Evolutionary conservation across 1,140 invertebrate genomes (phyloP).

Genomic region (Bombus huntii): DNA sequence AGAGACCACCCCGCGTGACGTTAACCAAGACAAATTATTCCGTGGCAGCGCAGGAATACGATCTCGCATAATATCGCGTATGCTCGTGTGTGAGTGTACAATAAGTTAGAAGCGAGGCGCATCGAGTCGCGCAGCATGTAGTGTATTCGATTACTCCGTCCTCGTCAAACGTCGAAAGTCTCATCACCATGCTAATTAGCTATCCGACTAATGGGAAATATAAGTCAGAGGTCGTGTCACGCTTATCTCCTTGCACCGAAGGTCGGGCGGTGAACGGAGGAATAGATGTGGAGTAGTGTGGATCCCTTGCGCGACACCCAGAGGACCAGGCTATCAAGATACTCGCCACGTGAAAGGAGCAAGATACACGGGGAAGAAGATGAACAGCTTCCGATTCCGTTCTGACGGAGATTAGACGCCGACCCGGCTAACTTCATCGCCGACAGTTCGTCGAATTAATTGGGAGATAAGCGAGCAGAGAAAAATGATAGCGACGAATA

Average conservation of each 20-base stretch:
- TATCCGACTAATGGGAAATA: slow-evolving; percentile 71
- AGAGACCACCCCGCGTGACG: slow-evolving; percentile 43
- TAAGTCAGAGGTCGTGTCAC: slow-evolving; percentile 75
- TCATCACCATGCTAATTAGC: slow-evolving; percentile 76
- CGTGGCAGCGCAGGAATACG: slow-evolving; percentile 18
- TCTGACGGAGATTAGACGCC: slow-evolving; percentile 20
- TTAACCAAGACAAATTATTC: slow-evolving; percentile 43
- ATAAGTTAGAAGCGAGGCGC: slow-evolving; percentile 23
- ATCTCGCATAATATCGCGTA: not conserved
- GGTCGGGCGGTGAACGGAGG: slow-evolving; percentile 1
- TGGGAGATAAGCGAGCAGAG: slow-evolving; percentile 49
- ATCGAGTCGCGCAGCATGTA: slow-evolving; percentile 53
- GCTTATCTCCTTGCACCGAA: slow-evolving; percentile 63
- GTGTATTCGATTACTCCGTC: slow-evolving; percentile 70
- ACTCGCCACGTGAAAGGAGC: slow-evolving; percentile 27
- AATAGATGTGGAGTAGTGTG: not conserved
- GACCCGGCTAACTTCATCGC: slow-evolving; percentile 17
- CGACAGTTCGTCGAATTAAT: slow-evolving; percentile 41
- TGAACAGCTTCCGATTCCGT: slow-evolving; percentile 44
- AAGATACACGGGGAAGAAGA: slow-evolving; percentile 47
- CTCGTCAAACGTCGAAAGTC: slow-evolving; percentile 74
- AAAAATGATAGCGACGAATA: slow-evolving; percentile 26
- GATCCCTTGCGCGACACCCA: not conserved
- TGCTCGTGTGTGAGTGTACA: not conserved
- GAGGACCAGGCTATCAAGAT: slow-evolving; percentile 29